These are phyloP conservation scores for Pseudomyrmex concolor DNA, from an alignment of 1,140 invertebrate genomes.

Conservation along the genomic window DNA sequence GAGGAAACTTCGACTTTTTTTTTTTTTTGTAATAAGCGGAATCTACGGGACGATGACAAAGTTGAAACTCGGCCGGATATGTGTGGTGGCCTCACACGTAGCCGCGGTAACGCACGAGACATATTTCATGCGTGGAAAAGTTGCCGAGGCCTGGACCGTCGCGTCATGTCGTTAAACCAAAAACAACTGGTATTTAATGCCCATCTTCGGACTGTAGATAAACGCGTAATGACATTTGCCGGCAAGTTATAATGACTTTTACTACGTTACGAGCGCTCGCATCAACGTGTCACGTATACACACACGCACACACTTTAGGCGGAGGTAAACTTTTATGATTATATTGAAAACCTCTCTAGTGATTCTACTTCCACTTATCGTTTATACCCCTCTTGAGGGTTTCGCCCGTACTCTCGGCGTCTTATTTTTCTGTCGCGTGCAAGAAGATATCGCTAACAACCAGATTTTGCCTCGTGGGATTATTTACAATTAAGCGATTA, in stretches of 20 bases:
- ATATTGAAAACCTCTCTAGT: slow-evolving; percentile 61
- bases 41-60: neutral
- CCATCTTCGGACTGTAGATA: slow-evolving; percentile 41
- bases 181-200: slow-evolving; percentile 56
- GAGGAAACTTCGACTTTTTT: neutral
- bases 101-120: neutral
- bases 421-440: slow-evolving; percentile 50
- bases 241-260: slow-evolving; percentile 65
- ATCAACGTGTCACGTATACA: slow-evolving; percentile 36
- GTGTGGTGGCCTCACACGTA: neutral
- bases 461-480: slow-evolving; percentile 33
- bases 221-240: slow-evolving; percentile 53
- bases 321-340: slow-evolving; percentile 65
- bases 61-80: neutral
- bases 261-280: slow-evolving; percentile 45
- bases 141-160: neutral
- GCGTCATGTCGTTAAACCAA: slow-evolving; percentile 28
- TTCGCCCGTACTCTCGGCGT: neutral
- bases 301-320: slow-evolving; percentile 2
- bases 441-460: slow-evolving; percentile 45
- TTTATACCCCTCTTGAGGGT: slow-evolving; percentile 49
- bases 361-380: slow-evolving; percentile 52
- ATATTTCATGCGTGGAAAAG: slow-evolving; percentile 31
- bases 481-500: slow-evolving; percentile 7
- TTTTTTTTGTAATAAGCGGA: neutral